Evolutionary conservation across 2,113 vertebrate genomes (phyloP).

Genomic region (Arvicanthis niloticus): DNA sequence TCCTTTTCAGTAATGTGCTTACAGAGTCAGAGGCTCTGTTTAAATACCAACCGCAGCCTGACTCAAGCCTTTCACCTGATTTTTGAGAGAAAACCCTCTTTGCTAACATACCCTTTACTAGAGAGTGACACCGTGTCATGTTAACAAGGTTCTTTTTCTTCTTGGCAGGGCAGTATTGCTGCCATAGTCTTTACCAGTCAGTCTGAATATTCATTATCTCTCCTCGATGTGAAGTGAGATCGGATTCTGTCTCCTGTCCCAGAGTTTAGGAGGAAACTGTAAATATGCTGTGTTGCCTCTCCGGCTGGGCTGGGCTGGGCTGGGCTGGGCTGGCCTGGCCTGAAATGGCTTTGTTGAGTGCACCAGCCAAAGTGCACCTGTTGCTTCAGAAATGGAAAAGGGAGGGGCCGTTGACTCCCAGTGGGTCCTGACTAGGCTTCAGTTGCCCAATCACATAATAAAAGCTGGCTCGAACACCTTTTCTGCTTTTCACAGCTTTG

Average conservation of each 20-base stretch:
- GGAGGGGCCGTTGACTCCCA: not conserved
- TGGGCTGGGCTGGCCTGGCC: not conserved
- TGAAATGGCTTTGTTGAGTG: slow-evolving; percentile 9
- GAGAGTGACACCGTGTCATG: not conserved
- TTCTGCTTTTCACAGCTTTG: not conserved
- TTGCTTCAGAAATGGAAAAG: slow-evolving; percentile 14
- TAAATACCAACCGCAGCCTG: not conserved
- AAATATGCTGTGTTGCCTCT: slow-evolving; percentile 19
- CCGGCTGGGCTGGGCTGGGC: not conserved
- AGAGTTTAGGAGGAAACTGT: slow-evolving; percentile 50
- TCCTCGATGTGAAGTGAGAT: slow-evolving; percentile 4
- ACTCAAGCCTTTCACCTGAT: not conserved
- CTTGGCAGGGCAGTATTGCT: not conserved
- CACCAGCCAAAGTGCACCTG: not conserved
- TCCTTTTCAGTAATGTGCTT: not conserved
- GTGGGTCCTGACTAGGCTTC: not conserved
- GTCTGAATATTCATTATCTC: slow-evolving; percentile 64
- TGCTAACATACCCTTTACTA: not conserved
- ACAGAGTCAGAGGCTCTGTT: not conserved
- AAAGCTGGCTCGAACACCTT: slow-evolving; percentile 25
- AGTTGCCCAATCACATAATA: not conserved
- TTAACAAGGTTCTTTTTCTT: slow-evolving; percentile 2
- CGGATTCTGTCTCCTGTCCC: not conserved
- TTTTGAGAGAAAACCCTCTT: not conserved
- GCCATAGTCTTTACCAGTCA: slow-evolving; percentile 17